A percentile compares a stretch with the other conserved stretches of the same genome.
Conservation (phyloP, 1,140 invertebrate species). For the Atopsyche davidsoni region DNA sequence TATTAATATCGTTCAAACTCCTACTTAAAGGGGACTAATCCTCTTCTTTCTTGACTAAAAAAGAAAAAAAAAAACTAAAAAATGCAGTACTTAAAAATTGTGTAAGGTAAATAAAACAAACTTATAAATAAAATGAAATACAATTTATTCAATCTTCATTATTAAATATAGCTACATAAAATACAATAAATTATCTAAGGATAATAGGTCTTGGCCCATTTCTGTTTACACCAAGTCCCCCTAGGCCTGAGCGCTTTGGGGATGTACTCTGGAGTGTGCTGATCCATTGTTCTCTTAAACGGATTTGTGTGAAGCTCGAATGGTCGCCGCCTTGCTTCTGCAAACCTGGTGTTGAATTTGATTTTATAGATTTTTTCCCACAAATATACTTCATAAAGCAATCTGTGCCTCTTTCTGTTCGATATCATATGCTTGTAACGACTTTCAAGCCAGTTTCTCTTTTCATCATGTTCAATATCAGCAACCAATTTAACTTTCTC, state of each 20-base stretch:
- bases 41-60: too few relatives aligned
- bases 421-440: slow-evolving; percentile 61
- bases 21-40: too few relatives aligned
- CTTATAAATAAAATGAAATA: too few relatives aligned
- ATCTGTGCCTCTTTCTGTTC: slow-evolving; percentile 55
- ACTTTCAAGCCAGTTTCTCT: slow-evolving; percentile 60
- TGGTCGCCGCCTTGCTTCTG: slow-evolving; percentile 60
- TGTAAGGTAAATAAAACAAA: too few relatives aligned
- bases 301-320: slow-evolving; percentile 59
- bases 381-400: slow-evolving; percentile 59
- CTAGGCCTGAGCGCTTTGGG: slow-evolving; percentile 54
- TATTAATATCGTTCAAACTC: too few relatives aligned
- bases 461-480: slow-evolving; percentile 61
- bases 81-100: too few relatives aligned
- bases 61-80: too few relatives aligned
- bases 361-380: slow-evolving; percentile 78
- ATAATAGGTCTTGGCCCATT: slow-evolving; percentile 56
- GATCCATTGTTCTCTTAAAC: slow-evolving; percentile 54
- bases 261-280: slow-evolving; percentile 61
- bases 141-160: too few relatives aligned
- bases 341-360: slow-evolving; percentile 54
- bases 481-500: slow-evolving; percentile 53
- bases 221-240: slow-evolving; percentile 50
- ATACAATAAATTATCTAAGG: slow-evolving; percentile 40
- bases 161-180: too few relatives aligned